These are phyloP conservation scores for Hartigia nigra DNA, from an alignment of 2,888 invertebrate genomes.

Conservation along the genomic window DNA sequence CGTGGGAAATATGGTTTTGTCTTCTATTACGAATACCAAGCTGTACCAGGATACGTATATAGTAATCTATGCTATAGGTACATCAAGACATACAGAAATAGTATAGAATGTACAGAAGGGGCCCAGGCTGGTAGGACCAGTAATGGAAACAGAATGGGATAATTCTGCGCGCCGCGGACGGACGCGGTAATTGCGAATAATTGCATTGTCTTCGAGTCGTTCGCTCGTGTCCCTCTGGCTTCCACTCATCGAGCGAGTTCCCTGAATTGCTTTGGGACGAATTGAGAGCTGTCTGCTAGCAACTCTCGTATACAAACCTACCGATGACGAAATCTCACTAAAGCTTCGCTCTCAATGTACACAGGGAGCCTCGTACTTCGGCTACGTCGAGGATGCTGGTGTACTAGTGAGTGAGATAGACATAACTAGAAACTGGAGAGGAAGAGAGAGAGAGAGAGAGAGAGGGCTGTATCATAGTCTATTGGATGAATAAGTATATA, in stretches of 20 bases:
- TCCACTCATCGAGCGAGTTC: conserved; percentile 15
- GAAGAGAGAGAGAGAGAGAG: neutral
- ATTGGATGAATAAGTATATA: neutral
- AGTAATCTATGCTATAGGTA: neutral
- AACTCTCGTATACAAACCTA: conserved; percentile 35
- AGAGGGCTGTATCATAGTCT: neutral
- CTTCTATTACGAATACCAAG: neutral
- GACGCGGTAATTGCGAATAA: conserved; percentile 65
- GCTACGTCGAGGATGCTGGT: neutral
- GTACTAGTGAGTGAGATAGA: neutral
- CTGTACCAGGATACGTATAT: neutral
- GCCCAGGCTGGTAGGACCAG: conserved; percentile 36
- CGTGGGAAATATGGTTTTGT: conserved; percentile 7
- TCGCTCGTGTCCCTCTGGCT: conserved; percentile 43
- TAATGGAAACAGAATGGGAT: conserved; percentile 62
- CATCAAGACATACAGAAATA: neutral
- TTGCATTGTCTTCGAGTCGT: conserved; percentile 65
- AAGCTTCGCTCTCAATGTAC: conserved; percentile 23
- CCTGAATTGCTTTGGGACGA: conserved; percentile 55
- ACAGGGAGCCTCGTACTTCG: neutral
- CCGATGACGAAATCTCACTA: conserved; percentile 39
- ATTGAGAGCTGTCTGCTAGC: conserved; percentile 47
- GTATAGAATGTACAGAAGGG: neutral
- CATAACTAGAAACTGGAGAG: neutral
- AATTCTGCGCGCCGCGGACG: conserved; percentile 60